Base-by-base conservation (phyloP, 2,113 vertebrate genomes). In the Colossoma macropomum region DNA sequence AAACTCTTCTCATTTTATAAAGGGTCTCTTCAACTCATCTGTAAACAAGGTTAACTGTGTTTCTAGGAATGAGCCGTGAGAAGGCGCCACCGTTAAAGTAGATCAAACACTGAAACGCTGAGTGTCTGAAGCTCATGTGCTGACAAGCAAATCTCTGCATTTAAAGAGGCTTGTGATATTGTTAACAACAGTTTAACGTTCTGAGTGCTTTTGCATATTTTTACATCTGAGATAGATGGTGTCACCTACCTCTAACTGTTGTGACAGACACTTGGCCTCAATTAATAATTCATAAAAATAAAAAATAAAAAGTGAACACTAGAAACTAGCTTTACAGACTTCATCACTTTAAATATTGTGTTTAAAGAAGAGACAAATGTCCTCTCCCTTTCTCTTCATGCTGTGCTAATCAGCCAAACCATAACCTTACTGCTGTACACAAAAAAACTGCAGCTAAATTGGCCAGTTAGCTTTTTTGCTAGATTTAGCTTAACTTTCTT, bases 31-130 rank as follows among this genome's bases (percentile, higher is more conserved):
- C n/a, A 32, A 23, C 77, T 34, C 10, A 27, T 15, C 9, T 50
- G n/a, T 73, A 79, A 79, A 79, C 48, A 74, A 79, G 76, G 73
- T 75, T 25, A 66, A 66, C 52, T 65, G n/a, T 27, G 38, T 32
- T 27, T 82, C 62, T 76, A 11, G n/a, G 73, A 75, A 70, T 76
- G 12, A 38, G 25, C 34, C 74, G 32, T 11, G 71, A 66, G 17
- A 54, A 27, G 17, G 34, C 3, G 28, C 23, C 21, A 38, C 25
- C 17, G 19, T 59, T 1, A 16, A 69, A 56, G 27, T 34, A 56
- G 8, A n/a, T 79, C 66, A 21, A 15, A 32, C 0, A 79, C 4
- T 70, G 25, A 41, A 48, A 19, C 38, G 30, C 59, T 62, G 23
- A 7, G 45, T 48, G 38, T 50, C 16, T 78, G 54, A 62, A 78